Evolutionary conservation across 2,113 vertebrate genomes (phyloP).

Genomic region (human (Homo sapiens)): DNA sequence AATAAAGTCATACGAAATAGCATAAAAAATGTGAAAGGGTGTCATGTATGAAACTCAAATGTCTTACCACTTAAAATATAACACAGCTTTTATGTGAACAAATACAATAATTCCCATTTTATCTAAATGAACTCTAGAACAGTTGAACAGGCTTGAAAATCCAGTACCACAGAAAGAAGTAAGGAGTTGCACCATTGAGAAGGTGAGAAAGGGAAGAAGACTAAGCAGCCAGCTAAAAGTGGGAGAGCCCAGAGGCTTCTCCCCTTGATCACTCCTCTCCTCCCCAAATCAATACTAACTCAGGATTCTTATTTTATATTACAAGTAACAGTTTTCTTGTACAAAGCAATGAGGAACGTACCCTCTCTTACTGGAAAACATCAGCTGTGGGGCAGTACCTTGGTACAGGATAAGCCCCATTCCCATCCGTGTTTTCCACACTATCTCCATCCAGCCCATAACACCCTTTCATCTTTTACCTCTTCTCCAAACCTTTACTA

Average conservation of each 20-base stretch:
- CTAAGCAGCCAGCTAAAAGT: background rate
- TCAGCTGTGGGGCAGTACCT: too few species aligned
- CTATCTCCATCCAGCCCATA: background rate
- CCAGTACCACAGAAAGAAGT: background rate
- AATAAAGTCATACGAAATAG: slow-evolving; percentile 22
- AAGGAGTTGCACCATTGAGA: background rate
- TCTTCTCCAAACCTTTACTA: background rate
- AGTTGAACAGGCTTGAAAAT: background rate
- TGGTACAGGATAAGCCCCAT: background rate
- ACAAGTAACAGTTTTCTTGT: background rate
- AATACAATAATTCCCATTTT: slow-evolving; percentile 13
- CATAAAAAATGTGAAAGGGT: background rate
- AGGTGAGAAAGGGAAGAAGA: background rate
- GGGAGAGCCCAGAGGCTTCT: background rate
- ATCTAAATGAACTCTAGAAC: slow-evolving; percentile 20
- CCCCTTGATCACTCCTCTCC: background rate
- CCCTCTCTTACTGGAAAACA: background rate
- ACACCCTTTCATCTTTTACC: background rate
- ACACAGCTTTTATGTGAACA: slow-evolving; percentile 34
- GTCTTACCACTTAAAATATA: background rate
- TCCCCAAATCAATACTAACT: background rate
- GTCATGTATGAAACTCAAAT: slow-evolving; percentile 35
- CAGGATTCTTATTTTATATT: background rate
- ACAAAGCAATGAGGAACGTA: background rate
- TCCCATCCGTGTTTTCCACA: background rate